These are phyloP conservation scores for Sesia apiformis DNA, from an alignment of 2,888 invertebrate genomes.

Conservation along the genomic window DNA sequence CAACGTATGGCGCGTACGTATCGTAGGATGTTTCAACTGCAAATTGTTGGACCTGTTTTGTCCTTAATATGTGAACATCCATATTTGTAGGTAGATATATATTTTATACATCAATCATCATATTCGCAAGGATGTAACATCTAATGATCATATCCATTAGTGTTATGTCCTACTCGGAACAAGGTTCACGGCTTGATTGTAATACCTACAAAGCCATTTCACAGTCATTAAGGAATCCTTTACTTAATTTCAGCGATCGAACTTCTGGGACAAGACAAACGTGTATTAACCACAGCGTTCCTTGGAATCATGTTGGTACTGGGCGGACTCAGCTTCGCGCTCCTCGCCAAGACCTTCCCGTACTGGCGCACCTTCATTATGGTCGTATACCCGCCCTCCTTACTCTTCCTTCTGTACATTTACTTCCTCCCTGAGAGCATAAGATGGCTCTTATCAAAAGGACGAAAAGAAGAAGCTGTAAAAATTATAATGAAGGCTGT, in stretches of 20 bases:
- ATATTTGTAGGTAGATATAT: too few relatives aligned
- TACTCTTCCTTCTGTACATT: constrained; percentile 79
- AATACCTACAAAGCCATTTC: too few relatives aligned
- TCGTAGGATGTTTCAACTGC: too few relatives aligned
- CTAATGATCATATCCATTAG: too few relatives aligned
- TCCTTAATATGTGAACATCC: too few relatives aligned
- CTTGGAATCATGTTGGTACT: constrained; percentile 73
- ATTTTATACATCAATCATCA: too few relatives aligned
- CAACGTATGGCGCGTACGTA: too few relatives aligned
- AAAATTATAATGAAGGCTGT: constrained; percentile 78
- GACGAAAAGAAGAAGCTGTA: constrained; percentile 78
- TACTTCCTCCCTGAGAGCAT: constrained; percentile 85
- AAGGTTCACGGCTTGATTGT: too few relatives aligned
- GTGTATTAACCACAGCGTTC: constrained; percentile 57
- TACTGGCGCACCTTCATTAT: constrained; percentile 83
- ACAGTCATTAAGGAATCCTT: background rate
- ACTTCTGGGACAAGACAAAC: constrained; percentile 54
- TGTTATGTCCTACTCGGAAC: too few relatives aligned
- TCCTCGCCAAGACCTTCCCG: constrained; percentile 79
- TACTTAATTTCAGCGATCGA: constrained; percentile 42
- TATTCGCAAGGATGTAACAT: too few relatives aligned
- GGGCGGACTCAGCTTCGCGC: constrained; percentile 81
- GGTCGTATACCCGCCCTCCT: constrained; percentile 80
- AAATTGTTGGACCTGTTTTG: too few relatives aligned
- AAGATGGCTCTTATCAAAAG: constrained; percentile 84